Percentiles rank a stretch among this genome's conserved stretches.
Conservation (phyloP, 1,140 invertebrate genomes). For the Zaprionus capensis region DNA sequence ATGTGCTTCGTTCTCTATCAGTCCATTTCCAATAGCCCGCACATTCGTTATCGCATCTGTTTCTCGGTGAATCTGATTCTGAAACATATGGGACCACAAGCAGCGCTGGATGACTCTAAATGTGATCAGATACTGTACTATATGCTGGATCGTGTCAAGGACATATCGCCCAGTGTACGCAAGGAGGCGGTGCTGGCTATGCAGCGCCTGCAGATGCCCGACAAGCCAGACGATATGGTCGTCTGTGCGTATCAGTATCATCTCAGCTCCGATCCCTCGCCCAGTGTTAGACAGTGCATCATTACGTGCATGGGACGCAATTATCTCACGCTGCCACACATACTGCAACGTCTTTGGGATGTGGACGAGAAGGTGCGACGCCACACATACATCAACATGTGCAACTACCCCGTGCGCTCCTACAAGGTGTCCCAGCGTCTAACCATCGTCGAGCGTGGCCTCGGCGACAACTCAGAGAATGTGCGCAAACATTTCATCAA, state of each 20-base stretch:
- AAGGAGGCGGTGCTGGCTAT: constrained; percentile 92
- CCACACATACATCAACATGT: constrained; percentile 89
- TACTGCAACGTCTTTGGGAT: constrained; percentile 90
- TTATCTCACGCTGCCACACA: constrained; percentile 87
- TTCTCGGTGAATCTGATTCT: constrained; percentile 91
- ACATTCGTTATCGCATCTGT: constrained; percentile 89
- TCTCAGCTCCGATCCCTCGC: constrained; percentile 90
- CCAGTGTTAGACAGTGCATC: constrained; percentile 89
- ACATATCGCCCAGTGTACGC: constrained; percentile 87
- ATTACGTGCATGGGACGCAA: constrained; percentile 88
- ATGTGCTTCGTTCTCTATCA: constrained; percentile 21
- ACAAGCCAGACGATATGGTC: constrained; percentile 90
- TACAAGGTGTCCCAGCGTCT: constrained; percentile 89
- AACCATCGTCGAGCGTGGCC: constrained; percentile 87
- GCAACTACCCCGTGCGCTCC: constrained; percentile 88
- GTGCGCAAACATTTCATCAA: constrained; percentile 85
- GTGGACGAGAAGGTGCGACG: constrained; percentile 90
- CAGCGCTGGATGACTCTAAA: constrained; percentile 90
- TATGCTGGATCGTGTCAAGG: constrained; percentile 88
- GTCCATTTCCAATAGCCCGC: constrained; percentile 77
- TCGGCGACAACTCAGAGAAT: constrained; percentile 87
- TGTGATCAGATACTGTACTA: constrained; percentile 89
- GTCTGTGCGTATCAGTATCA: constrained; percentile 92
- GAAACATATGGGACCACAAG: constrained; percentile 90
- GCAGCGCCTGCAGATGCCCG: constrained; percentile 91